These are phyloP conservation scores for Acrocyrtus sp. DNA, from an alignment of 2,888 invertebrate genomes.

Conservation along the genomic window DNA sequence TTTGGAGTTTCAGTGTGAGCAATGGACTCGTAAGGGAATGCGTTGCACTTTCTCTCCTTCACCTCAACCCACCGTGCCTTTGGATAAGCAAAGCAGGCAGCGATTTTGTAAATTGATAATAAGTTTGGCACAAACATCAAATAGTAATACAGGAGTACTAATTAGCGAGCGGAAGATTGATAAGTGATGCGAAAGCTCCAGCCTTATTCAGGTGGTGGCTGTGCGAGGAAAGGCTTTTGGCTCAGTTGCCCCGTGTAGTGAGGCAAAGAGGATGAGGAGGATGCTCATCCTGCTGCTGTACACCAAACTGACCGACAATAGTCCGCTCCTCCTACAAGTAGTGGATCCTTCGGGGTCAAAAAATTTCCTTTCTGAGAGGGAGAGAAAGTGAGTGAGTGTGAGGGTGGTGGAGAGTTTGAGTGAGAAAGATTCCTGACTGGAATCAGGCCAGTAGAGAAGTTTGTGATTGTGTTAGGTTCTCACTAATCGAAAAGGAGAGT, in stretches of 20 bases:
- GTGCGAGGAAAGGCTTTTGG: slow-evolving; percentile 34
- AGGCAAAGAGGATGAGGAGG: background rate
- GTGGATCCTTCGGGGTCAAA: background rate
- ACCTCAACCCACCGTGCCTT: slow-evolving; percentile 61
- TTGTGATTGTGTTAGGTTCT: slow-evolving; percentile 1
- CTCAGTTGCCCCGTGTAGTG: slow-evolving; percentile 38
- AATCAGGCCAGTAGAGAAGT: background rate
- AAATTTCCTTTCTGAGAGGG: slow-evolving; percentile 9
- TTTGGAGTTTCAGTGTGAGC: slow-evolving; percentile 61
- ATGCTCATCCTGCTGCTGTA: slow-evolving; percentile 31
- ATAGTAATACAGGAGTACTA: no score
- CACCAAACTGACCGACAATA: slow-evolving; percentile 41
- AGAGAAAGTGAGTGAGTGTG: slow-evolving; percentile 17
- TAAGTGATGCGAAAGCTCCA: background rate
- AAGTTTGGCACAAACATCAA: slow-evolving; percentile 18
- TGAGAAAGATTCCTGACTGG: background rate
- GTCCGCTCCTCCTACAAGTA: slow-evolving; percentile 18
- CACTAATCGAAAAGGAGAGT: slow-evolving; percentile 14
- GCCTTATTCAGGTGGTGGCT: no score
- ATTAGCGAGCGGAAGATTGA: background rate
- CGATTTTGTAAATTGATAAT: slow-evolving; percentile 27
- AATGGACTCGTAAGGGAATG: slow-evolving; percentile 63
- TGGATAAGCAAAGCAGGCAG: slow-evolving; percentile 58
- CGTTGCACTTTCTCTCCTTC: slow-evolving; percentile 56
- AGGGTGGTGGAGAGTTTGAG: slow-evolving; percentile 10